phyloP scores from a whole-genome alignment of 1,140 invertebrate genomes.

The Reticulitermes speratus region DNA sequence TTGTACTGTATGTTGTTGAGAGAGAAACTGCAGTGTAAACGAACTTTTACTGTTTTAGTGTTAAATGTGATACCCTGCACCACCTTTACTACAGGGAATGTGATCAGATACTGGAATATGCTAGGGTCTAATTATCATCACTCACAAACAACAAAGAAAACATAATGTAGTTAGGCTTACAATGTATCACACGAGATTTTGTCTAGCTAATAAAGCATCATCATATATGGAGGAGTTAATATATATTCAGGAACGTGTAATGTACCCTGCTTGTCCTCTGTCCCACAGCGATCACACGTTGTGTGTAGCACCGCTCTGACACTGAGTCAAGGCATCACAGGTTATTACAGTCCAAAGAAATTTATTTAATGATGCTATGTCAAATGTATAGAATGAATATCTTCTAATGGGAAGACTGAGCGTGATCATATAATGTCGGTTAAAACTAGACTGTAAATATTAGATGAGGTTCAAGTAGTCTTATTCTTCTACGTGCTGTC shows the following conservation, averaged over 20 bases:
- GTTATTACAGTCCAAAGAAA: too few relatives aligned
- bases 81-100: background rate
- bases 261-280: background rate
- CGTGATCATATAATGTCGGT: too few relatives aligned
- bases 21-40: too few relatives aligned
- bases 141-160: background rate
- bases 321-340: too few relatives aligned
- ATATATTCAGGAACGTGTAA: background rate
- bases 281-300: background rate
- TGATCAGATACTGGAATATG: background rate
- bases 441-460: too few relatives aligned
- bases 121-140: background rate
- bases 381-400: too few relatives aligned
- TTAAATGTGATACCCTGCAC: background rate
- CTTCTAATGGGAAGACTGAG: too few relatives aligned
- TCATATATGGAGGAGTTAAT: slow-evolving; percentile 1
- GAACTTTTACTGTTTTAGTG: background rate
- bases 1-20: too few relatives aligned
- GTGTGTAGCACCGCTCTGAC: background rate
- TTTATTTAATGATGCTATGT: too few relatives aligned
- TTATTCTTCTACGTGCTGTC: too few relatives aligned
- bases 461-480: too few relatives aligned
- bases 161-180: background rate
- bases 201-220: slow-evolving; percentile 2
- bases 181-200: slow-evolving; percentile 4